These are phyloP conservation scores for Gallinago stenura DNA, from an alignment of 2,797 vertebrate species.

Conservation along the genomic window DNA sequence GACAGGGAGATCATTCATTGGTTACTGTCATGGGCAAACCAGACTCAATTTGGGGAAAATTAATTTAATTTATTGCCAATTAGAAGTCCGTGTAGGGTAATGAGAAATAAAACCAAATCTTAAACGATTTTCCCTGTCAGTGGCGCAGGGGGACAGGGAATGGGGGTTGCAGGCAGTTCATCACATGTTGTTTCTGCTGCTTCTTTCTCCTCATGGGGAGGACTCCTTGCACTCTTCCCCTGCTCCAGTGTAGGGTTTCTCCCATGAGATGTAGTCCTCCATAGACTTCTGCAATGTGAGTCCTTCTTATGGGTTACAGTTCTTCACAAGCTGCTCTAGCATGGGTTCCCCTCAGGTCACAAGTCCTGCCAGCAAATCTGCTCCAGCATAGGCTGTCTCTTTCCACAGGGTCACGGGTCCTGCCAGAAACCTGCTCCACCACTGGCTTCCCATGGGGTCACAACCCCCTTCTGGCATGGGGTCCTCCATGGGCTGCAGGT, in stretches of 20 bases:
- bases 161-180: neutral
- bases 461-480: neutral
- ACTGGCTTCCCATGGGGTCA: neutral
- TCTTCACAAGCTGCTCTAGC: neutral
- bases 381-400: neutral
- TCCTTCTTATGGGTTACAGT: neutral
- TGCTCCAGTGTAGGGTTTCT: neutral
- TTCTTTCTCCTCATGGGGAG: neutral
- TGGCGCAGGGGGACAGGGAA: neutral
- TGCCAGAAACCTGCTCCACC: neutral
- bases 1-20: neutral
- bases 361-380: neutral
- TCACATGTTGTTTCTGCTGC: neutral
- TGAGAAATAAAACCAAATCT: neutral
- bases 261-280: neutral
- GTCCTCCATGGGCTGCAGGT: neutral
- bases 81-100: neutral
- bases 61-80: neutral
- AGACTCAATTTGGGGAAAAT: neutral
- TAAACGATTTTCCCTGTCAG: neutral
- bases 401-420: neutral
- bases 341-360: neutral
- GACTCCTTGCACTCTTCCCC: neutral
- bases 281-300: neutral
- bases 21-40: neutral